phyloP scores from a whole-genome alignment of 2,888 invertebrate genomes.

The Helleia helle region DNA sequence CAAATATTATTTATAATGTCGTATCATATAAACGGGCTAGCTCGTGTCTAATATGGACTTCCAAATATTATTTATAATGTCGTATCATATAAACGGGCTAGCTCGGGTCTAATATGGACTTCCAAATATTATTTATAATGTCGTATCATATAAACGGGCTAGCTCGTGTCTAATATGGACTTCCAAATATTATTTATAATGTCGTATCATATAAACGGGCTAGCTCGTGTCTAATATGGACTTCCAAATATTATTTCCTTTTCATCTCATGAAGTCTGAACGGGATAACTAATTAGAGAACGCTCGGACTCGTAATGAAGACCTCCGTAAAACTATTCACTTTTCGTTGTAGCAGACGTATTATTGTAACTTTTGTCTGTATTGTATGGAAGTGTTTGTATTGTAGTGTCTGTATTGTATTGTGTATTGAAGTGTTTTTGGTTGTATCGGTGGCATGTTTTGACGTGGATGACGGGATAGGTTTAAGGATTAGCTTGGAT shows the following conservation, averaged over 20 bases:
- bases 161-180: slow-evolving; percentile 14
- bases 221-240: slow-evolving; percentile 13
- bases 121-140: slow-evolving; percentile 21
- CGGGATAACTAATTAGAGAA: slow-evolving; percentile 15
- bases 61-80: slow-evolving; percentile 21
- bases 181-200: slow-evolving; percentile 18
- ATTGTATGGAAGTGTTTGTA: too few relatives aligned
- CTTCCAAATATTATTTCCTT: slow-evolving; percentile 20
- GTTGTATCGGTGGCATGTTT: too few relatives aligned
- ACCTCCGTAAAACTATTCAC: slow-evolving; percentile 16
- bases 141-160: slow-evolving; percentile 15
- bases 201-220: slow-evolving; percentile 14
- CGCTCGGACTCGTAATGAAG: too few relatives aligned
- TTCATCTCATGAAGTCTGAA: slow-evolving; percentile 15
- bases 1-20: slow-evolving; percentile 21
- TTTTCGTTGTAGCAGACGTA: not conserved
- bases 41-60: slow-evolving; percentile 14
- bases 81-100: slow-evolving; percentile 14
- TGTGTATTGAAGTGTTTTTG: too few relatives aligned
- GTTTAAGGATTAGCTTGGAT: too few relatives aligned
- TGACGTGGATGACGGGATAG: too few relatives aligned
- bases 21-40: slow-evolving; percentile 14
- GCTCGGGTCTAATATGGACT: slow-evolving; percentile 14
- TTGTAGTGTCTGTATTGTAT: too few relatives aligned
- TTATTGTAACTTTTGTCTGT: not conserved